phyloP scores from a whole-genome alignment of 2,888 invertebrate species.

The Rhagonycha fulva region DNA sequence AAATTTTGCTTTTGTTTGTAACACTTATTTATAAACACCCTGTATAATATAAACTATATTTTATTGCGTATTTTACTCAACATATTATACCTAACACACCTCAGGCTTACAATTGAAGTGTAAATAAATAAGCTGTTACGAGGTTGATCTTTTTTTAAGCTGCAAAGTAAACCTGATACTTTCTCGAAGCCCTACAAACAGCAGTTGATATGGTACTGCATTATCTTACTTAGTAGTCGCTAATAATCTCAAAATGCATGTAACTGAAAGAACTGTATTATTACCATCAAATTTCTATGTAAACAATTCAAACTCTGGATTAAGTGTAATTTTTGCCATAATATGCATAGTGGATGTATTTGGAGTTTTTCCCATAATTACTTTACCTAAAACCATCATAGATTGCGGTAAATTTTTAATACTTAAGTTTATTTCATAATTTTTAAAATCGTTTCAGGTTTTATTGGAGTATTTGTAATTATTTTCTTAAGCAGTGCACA shows the following conservation, averaged over 20 bases:
- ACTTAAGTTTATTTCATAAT: neutral
- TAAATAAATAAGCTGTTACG: neutral
- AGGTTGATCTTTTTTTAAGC: neutral
- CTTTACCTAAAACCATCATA: slow-evolving; percentile 75
- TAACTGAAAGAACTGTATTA: slow-evolving; percentile 12
- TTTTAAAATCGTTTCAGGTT: slow-evolving; percentile 56
- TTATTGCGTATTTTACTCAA: too few relatives aligned
- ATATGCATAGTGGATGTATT: slow-evolving; percentile 81
- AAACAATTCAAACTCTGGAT: slow-evolving; percentile 48
- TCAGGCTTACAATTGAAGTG: neutral
- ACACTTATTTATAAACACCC: too few relatives aligned
- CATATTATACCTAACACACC: neutral
- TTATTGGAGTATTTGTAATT: slow-evolving; percentile 72
- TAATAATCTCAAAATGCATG: slow-evolving; percentile 9
- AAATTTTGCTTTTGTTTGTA: too few relatives aligned
- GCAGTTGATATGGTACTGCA: neutral
- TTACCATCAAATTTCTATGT: neutral
- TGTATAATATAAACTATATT: too few relatives aligned
- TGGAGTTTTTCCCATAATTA: slow-evolving; percentile 81
- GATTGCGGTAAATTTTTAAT: slow-evolving; percentile 67
- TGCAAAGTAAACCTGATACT: neutral
- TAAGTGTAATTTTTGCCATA: slow-evolving; percentile 72
- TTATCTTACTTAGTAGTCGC: neutral
- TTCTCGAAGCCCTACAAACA: neutral
- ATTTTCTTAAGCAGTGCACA: slow-evolving; percentile 69